Evolutionary conservation across 2,888 invertebrate genomes (phyloP).

Genomic region (Schizotus pectinicornis): DNA sequence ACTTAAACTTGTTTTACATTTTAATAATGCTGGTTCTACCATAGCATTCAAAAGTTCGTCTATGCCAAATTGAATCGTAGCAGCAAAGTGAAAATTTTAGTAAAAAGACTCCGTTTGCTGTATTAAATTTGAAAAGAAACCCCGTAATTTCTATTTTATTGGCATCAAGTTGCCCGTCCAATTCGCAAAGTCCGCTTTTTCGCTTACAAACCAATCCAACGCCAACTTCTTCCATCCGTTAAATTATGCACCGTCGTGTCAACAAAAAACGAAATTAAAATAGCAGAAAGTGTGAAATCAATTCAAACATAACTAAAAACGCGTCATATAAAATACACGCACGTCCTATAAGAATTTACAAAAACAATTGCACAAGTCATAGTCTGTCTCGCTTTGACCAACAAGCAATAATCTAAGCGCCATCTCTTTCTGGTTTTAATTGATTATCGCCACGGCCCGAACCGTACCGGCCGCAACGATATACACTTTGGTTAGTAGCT

Average conservation of each 20-base stretch:
- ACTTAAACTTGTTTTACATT: no score
- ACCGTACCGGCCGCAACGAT: constrained; percentile 24
- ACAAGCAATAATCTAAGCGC: not conserved
- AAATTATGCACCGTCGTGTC: constrained; percentile 48
- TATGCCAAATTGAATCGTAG: no score
- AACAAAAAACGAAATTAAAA: constrained; percentile 45
- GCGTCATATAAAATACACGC: constrained; percentile 51
- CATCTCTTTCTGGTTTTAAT: constrained; percentile 14
- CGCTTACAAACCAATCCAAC: no score
- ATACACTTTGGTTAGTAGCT: constrained; percentile 12
- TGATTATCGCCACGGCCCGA: constrained; percentile 22
- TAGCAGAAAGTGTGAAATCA: constrained; percentile 31
- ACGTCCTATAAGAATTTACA: constrained; percentile 49
- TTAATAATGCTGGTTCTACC: no score
- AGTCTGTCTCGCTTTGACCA: not conserved
- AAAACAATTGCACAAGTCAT: constrained; percentile 39
- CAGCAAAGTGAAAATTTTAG: no score
- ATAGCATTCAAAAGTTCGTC: no score
- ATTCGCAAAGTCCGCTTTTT: no score
- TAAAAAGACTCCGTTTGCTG: no score
- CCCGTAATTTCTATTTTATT: no score
- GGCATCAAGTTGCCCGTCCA: no score
- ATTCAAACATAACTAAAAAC: constrained; percentile 34
- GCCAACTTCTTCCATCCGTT: constrained; percentile 45
- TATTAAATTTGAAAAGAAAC: no score